Percentiles rank a stretch among this genome's conserved stretches.
Conservation (phyloP, 1,140 invertebrate genomes). For the Drosophila simulans region DNA sequence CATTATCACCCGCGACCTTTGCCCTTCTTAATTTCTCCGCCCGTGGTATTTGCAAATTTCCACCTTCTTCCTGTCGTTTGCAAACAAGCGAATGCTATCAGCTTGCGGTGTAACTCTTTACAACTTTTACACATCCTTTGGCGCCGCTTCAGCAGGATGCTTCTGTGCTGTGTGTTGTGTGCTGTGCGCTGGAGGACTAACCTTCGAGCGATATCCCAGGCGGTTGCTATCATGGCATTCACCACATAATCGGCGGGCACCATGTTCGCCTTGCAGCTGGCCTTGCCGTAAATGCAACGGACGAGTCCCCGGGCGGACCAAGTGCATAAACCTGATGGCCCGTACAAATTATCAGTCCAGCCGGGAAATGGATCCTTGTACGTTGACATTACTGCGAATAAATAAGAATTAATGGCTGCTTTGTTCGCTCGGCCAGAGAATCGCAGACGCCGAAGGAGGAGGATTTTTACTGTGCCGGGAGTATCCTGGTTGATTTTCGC, state of each 20-base stretch:
- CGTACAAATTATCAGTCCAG: conserved; percentile 94
- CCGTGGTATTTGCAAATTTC: conserved; percentile 32
- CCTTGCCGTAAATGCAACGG: conserved; percentile 87
- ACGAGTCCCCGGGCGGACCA: conserved; percentile 88
- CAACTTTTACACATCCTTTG: conserved; percentile 52
- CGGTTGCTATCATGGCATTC: conserved; percentile 90
- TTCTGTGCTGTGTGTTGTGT: not conserved
- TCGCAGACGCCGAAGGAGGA: conserved; percentile 6
- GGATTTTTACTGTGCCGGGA: conserved; percentile 12
- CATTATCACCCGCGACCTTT: conserved; percentile 18
- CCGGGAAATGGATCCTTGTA: conserved; percentile 89
- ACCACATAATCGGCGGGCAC: conserved; percentile 92
- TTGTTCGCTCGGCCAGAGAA: conserved; percentile 46
- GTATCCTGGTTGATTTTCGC: conserved; percentile 72
- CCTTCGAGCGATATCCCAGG: conserved; percentile 88
- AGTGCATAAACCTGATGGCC: conserved; percentile 88
- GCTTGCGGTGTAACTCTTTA: conserved; percentile 46
- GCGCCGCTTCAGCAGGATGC: conserved; percentile 25
- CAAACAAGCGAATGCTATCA: conserved; percentile 37
- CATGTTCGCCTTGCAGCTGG: conserved; percentile 88
- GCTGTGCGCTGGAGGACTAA: conserved; percentile 46
- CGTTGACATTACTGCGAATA: conserved; percentile 88
- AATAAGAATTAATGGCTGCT: conserved; percentile 81
- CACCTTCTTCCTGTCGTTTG: conserved; percentile 9
- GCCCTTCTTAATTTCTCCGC: conserved; percentile 27